A percentile compares a stretch with the other conserved stretches of the same genome.
These are phyloP conservation scores for Petrocephalus microphthalmus DNA, from an alignment of 2,113 vertebrate species.

Conservation along the genomic window DNA sequence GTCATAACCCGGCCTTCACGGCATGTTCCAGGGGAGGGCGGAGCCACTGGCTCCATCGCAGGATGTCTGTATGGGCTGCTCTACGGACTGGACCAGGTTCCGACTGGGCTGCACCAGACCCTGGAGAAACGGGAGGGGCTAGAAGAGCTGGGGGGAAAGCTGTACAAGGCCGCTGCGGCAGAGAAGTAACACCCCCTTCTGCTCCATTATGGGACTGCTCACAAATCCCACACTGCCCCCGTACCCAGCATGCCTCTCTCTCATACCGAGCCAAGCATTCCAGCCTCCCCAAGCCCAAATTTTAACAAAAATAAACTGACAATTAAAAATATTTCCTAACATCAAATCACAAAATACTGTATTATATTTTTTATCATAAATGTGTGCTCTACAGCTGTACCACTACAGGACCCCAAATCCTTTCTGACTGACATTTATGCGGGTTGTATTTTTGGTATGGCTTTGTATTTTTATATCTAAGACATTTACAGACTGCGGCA, in stretches of 20 bases:
- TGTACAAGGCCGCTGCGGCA: conserved; percentile 70
- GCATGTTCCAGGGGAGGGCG: conserved; percentile 70
- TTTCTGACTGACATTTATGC: background rate
- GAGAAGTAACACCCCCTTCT: conserved; percentile 74
- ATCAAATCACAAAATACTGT: background rate
- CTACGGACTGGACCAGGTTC: conserved; percentile 70
- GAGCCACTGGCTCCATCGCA: conserved; percentile 81
- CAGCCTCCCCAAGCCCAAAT: background rate
- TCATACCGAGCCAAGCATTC: conserved; percentile 11
- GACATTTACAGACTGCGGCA: background rate
- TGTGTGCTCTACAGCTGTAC: background rate
- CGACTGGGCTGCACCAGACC: conserved; percentile 70
- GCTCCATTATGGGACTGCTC: conserved; percentile 42
- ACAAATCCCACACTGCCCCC: conserved; percentile 21
- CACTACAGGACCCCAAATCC: background rate
- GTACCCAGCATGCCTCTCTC: conserved; percentile 8
- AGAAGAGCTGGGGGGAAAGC: conserved; percentile 70
- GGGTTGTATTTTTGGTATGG: background rate
- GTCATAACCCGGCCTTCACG: conserved; percentile 14
- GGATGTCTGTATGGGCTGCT: conserved; percentile 86
- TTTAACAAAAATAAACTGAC: conserved; percentile 1
- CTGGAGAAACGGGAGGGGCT: conserved; percentile 75
- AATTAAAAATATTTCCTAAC: background rate
- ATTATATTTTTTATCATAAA: background rate
- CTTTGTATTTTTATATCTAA: background rate